Evolutionary conservation across 2,113 vertebrate species (phyloP), one percentile per base, ranked within the genome.

Genomic region (Natator depressus): DNA sequence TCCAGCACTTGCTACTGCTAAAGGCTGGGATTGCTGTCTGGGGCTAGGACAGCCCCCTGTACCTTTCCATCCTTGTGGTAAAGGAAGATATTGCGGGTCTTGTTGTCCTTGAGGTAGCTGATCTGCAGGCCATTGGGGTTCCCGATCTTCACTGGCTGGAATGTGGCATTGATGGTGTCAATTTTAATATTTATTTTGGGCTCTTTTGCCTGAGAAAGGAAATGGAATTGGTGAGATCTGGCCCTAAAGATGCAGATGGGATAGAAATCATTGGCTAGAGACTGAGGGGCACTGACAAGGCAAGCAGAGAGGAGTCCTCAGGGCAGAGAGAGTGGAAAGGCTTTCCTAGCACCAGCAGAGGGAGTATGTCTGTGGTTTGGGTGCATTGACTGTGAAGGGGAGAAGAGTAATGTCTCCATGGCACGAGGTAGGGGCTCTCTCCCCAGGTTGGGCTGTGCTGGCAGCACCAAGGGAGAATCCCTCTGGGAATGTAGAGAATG

Each of bases 71-170:
- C 98, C 5, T 99, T 98, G 3, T 99, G 99, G 95, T 99, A 99
- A 80, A 99, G 93, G 89, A 99, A 99, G 97, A 99, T 98, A 96
- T 99, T 99, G n/a, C 99, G 97, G 29, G 99, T 99, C 98, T 98
- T 99, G 98, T 99, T 99, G 95, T 99, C 99, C 97, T 99, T 99
- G 85, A 99, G 98, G 97, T 99, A 99, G 20, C 99, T 99, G 97
- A 99, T 98, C 98, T 99, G 99, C 82, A 99, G 97, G 59, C 99
- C 99, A 72, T 99, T 98, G 85, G 98, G 98, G 88, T 99, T 98
- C 81, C 97, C 98, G 17, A 98, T 99, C 97, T 99, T 99, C 75
- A 97, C 98, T 7, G 99, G 99, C 94, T 99, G 99, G 97, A 99
- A 99, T 0, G 98, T 99, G 42, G 99, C 99, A 72, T 99, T 99